phyloP scores from a whole-genome alignment of 2,797 vertebrate species.

The Xyrichtys novacula region DNA sequence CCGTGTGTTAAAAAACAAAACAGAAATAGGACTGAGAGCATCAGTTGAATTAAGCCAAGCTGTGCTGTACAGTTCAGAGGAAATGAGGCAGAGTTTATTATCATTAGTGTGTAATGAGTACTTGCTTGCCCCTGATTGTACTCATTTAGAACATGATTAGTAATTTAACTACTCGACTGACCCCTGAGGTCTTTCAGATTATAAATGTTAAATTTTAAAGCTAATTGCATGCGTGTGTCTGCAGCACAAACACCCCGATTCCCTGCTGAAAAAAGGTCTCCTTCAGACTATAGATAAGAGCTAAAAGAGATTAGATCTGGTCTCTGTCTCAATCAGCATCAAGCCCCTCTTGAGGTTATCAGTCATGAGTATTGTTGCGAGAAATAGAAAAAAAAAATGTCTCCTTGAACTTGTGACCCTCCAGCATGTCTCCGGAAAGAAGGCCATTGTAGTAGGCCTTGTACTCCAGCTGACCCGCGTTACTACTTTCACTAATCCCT shows the following conservation, averaged over 20 bases:
- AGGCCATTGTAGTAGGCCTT: slow-evolving; percentile 28
- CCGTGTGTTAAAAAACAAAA: too few species aligned
- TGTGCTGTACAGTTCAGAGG: too few species aligned
- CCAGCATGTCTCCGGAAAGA: slow-evolving; percentile 25
- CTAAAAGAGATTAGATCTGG: slow-evolving; percentile 47
- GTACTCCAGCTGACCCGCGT: slow-evolving; percentile 38
- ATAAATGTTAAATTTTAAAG: background rate
- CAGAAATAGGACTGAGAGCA: too few species aligned
- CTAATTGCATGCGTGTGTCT: slow-evolving; percentile 19
- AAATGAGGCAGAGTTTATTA: background rate
- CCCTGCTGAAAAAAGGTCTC: background rate
- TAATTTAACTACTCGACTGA: background rate
- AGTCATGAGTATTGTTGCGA: slow-evolving; percentile 43
- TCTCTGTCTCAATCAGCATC: slow-evolving; percentile 50
- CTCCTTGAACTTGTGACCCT: slow-evolving; percentile 38
- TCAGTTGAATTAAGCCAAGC: too few species aligned
- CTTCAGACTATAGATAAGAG: slow-evolving; percentile 17
- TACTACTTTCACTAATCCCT: slow-evolving; percentile 54
- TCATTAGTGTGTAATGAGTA: background rate
- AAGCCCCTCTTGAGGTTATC: slow-evolving; percentile 29
- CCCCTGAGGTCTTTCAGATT: slow-evolving; percentile 20
- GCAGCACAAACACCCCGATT: slow-evolving; percentile 21
- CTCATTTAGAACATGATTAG: background rate
- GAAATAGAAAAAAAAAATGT: slow-evolving; percentile 46
- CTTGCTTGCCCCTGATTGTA: background rate